Evolutionary conservation across 2,888 invertebrate species (phyloP).

Genomic region (Dexiosoma caninum): DNA sequence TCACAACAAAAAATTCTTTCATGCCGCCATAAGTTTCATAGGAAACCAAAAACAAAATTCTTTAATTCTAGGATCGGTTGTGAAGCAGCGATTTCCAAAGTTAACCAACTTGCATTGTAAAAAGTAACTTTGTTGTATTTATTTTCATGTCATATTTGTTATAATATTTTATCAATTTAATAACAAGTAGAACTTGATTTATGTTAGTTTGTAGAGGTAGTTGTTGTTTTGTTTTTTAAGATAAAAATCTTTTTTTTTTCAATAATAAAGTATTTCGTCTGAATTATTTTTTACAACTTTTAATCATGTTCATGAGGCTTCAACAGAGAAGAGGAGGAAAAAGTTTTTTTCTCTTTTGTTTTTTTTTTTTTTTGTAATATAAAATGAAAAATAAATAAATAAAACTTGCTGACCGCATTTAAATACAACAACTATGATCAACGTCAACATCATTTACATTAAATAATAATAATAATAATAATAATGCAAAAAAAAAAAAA

Average conservation of each 20-base stretch:
- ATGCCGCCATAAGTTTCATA: neutral
- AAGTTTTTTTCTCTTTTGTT: neutral
- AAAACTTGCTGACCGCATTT: slow-evolving; percentile 67
- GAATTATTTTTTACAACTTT: slow-evolving; percentile 25
- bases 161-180: neutral
- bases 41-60: neutral
- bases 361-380: slow-evolving; percentile 16
- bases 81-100: neutral
- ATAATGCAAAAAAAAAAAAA: neutral
- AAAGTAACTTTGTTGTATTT: neutral
- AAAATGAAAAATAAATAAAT: slow-evolving; percentile 44
- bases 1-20: too few relatives aligned
- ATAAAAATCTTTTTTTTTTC: slow-evolving; percentile 31
- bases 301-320: slow-evolving; percentile 21
- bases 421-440: slow-evolving; percentile 63
- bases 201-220: neutral
- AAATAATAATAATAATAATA: slow-evolving; percentile 21
- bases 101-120: neutral
- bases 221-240: slow-evolving; percentile 1
- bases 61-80: neutral
- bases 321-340: slow-evolving; percentile 43
- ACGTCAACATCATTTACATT: slow-evolving; percentile 58
- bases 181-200: slow-evolving; percentile 51
- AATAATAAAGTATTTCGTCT: slow-evolving; percentile 4
- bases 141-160: neutral